phyloP scores from a whole-genome alignment of 2,888 invertebrate genomes.

The Agrenia bidenticulata region DNA sequence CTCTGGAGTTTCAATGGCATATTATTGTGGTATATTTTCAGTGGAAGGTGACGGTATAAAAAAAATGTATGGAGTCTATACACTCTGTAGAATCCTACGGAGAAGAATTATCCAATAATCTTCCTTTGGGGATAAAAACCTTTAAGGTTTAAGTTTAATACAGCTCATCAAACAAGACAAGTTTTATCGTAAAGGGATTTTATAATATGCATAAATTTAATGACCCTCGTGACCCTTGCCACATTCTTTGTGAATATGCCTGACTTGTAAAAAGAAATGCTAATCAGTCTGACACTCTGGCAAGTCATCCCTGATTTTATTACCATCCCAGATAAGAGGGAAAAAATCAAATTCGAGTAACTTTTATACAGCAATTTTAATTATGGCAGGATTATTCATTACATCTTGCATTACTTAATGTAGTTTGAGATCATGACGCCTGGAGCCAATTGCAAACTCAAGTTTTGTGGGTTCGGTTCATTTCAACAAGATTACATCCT shows the following conservation, averaged over 20 bases:
- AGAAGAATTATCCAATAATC: too few relatives aligned
- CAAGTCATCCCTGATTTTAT: slow-evolving; percentile 42
- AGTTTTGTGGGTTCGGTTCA: slow-evolving; percentile 21
- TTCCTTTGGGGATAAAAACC: background rate
- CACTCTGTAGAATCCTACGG: too few relatives aligned
- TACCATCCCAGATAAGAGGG: slow-evolving; percentile 12
- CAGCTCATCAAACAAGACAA: slow-evolving; percentile 22
- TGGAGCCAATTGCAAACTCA: slow-evolving; percentile 19
- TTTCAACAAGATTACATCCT: slow-evolving; percentile 14
- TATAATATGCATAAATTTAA: slow-evolving; percentile 44
- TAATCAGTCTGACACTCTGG: slow-evolving; percentile 51
- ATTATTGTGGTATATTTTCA: too few relatives aligned
- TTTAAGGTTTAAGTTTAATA: slow-evolving; percentile 1
- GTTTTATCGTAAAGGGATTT: slow-evolving; percentile 21
- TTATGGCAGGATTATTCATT: slow-evolving; percentile 43
- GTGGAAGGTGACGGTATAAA: too few relatives aligned
- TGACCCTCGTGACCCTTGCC: slow-evolving; percentile 47
- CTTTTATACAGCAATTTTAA: slow-evolving; percentile 40
- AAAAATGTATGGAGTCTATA: too few relatives aligned
- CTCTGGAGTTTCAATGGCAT: too few relatives aligned
- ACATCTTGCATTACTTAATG: slow-evolving; percentile 23
- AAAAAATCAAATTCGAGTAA: slow-evolving; percentile 20
- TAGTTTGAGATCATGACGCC: slow-evolving; percentile 4
- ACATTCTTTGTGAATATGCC: slow-evolving; percentile 31
- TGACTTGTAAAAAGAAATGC: slow-evolving; percentile 44